Evolutionary conservation across 2,797 vertebrate species (phyloP), one percentile per base, ranked within the genome.

Genomic region (Pipistrellus pipistrellus): DNA sequence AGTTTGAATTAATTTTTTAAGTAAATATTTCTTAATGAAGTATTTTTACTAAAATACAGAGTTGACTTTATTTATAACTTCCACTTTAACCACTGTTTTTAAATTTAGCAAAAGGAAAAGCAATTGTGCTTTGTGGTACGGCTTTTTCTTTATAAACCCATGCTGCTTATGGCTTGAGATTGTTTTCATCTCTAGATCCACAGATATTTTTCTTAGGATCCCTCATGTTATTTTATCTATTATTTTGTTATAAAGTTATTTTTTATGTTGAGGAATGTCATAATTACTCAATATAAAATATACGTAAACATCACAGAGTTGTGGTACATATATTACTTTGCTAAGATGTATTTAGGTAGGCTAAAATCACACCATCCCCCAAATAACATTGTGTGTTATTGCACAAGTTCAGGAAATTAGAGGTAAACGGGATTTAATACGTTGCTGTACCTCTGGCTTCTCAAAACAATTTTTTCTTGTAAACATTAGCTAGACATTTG

Each of bases 181-280:
- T 87, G 38, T 69, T 83, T 92, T 97, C 91, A 94, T 93, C 57
- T 94, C 78, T 71, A 84, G 57, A 93, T 48, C 10, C 71, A 95
- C 96, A 96, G 85, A 94, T 97, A 90, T 93, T 97, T 95, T 93
- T 92, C 64, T 93, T 88, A 93, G 32, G 8, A 87, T 81, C 30
- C 62, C 64, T 96, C 48, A 78, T 97, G 83, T 91, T 95, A 95
- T 94, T 97, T 96, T 93, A 90, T 57, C 23, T 95, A 81, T 23
- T 87, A 51, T 85, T 93, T 93, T 91, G n/a, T 95, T 95, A 85
- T 66, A 76, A 62, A 83, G 64, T 62, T 62, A 25, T 84, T 53
- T 81, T 85, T 92, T 81, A 64, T 35, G 90, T 91, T 88, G 62
- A 93, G 4, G 8, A 82, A 80, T 96, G 69, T 85, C 78, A 94